phyloP scores from a whole-genome alignment of 2,797 vertebrate genomes.

The Valencia hispanica region DNA sequence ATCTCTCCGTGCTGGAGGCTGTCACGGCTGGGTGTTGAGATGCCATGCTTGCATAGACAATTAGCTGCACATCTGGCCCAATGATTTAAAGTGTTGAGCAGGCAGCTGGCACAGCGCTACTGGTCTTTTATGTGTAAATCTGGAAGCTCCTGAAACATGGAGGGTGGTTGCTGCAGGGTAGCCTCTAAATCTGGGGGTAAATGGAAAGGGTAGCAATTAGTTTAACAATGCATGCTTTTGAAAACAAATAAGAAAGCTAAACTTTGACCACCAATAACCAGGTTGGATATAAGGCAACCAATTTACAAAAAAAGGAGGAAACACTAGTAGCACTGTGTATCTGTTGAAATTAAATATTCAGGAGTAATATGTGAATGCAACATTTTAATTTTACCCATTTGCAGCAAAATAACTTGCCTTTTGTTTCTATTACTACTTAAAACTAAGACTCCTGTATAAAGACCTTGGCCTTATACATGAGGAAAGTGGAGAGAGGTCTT shows the following conservation, averaged over 20 bases:
- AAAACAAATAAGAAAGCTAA: neutral
- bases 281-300: neutral
- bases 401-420: neutral
- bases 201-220: constrained; percentile 37
- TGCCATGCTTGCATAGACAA: constrained; percentile 54
- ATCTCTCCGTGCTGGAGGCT: constrained; percentile 53
- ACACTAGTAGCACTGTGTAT: neutral
- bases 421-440: neutral
- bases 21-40: constrained; percentile 39
- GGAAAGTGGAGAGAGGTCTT: neutral
- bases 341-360: neutral
- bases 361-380: neutral
- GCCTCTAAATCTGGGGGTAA: constrained; percentile 32
- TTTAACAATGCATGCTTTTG: neutral
- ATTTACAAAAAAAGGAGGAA: neutral
- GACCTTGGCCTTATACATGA: neutral
- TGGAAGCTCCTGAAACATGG: constrained; percentile 34
- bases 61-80: constrained; percentile 70
- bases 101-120: constrained; percentile 50
- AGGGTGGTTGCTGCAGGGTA: constrained; percentile 22
- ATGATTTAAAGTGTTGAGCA: constrained; percentile 53
- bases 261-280: neutral
- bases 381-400: neutral
- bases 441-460: neutral
- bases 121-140: constrained; percentile 57